These are phyloP conservation scores for Hippocampus mohnikei DNA, from an alignment of 2,113 vertebrate genomes.

Conservation along the genomic window DNA sequence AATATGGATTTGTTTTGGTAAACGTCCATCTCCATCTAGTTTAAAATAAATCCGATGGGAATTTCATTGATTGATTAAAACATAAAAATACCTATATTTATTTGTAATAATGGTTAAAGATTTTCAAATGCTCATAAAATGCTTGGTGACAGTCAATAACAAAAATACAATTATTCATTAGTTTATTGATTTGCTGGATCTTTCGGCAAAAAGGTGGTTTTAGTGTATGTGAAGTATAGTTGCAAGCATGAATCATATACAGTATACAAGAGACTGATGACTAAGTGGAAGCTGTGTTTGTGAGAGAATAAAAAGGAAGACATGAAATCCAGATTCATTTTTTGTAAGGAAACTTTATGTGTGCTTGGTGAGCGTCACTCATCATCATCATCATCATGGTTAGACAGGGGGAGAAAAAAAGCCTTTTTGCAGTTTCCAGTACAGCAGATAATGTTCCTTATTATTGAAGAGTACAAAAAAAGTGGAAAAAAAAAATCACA, in stretches of 20 bases:
- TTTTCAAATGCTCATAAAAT: no score
- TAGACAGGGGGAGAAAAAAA: conserved; percentile 60
- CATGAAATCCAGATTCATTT: conserved; percentile 35
- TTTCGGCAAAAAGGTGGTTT: neutral
- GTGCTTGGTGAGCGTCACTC: conserved; percentile 76
- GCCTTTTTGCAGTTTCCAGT: conserved; percentile 74
- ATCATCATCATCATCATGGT: conserved; percentile 53
- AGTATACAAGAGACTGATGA: neutral
- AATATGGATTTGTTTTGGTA: no score
- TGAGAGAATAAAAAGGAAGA: neutral
- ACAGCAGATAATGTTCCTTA: conserved; percentile 79
- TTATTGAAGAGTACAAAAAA: conserved; percentile 79
- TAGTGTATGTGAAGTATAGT: neutral
- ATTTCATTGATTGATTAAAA: no score
- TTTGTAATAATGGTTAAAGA: no score
- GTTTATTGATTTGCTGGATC: no score
- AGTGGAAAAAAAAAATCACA: conserved; percentile 50
- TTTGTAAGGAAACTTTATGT: conserved; percentile 80
- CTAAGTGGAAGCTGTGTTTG: neutral
- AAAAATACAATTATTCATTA: no score
- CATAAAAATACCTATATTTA: no score
- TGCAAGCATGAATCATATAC: neutral
- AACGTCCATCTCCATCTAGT: no score
- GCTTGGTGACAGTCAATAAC: no score
- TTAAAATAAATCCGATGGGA: no score